A percentile compares a stretch with the other conserved stretches of the same genome.
Conservation (phyloP, 1,140 invertebrate species). For the Agrilus planipennis region DNA sequence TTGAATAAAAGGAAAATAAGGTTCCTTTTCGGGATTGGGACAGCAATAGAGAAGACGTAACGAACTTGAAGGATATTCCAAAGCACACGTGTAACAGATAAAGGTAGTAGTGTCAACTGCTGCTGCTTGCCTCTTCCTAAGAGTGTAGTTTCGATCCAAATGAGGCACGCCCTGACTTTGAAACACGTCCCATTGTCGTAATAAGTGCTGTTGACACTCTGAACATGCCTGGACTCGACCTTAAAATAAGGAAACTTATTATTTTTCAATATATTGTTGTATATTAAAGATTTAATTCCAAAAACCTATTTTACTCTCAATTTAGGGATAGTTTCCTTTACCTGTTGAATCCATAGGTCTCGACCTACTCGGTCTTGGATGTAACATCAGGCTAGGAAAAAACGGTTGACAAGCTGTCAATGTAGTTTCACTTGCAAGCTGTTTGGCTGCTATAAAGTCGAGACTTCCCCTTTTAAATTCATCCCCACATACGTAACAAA, state of each 20-base stretch:
- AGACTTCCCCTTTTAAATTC: constrained; percentile 70
- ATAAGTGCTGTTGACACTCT: constrained; percentile 67
- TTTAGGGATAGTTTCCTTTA: no score
- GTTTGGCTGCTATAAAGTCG: constrained; percentile 48
- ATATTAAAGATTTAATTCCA: no score
- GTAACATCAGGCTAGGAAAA: constrained; percentile 74
- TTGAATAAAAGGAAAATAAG: constrained; percentile 79
- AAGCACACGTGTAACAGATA: constrained; percentile 79
- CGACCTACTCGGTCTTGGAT: constrained; percentile 68
- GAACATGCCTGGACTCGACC: constrained; percentile 62
- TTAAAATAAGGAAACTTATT: no score
- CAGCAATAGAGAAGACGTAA: constrained; percentile 73
- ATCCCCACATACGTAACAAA: constrained; percentile 81
- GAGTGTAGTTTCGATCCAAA: constrained; percentile 61
- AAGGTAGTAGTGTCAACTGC: constrained; percentile 58
- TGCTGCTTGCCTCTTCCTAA: constrained; percentile 59
- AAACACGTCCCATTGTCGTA: constrained; percentile 69
- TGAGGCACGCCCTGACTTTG: constrained; percentile 58
- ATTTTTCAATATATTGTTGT: no score
- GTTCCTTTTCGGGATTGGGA: constrained; percentile 70
- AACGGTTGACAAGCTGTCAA: constrained; percentile 64
- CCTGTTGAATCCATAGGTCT: constrained; percentile 73
- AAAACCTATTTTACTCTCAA: no score
- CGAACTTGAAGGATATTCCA: constrained; percentile 61
- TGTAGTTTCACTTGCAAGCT: constrained; percentile 33